Evolutionary conservation across 2,797 vertebrate genomes (phyloP), one percentile per base, ranked within the genome.

Genomic region (Telmatherina bonti): DNA sequence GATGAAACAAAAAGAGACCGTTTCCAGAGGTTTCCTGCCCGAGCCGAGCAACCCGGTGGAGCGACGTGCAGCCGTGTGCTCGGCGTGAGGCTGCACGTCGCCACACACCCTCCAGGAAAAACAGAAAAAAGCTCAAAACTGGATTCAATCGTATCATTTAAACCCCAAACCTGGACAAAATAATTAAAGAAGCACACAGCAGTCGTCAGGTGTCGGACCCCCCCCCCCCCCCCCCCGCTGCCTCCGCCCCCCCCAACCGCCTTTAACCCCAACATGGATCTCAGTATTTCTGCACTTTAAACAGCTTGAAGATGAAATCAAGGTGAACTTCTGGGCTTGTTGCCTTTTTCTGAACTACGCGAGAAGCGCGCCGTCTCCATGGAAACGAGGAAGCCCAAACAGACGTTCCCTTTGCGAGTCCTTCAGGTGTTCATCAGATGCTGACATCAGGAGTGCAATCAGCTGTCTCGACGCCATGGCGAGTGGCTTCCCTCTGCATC

Each of bases 71-170:
- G 68, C 43, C 1, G 58, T 53, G 45, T 49, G 69, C 57, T 41
- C 1, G 60, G 51, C 70, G 69, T 74, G 33, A 75, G 63, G 12
- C 66, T 72, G 52, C 6, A 13, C 78, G 59, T 62, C 82, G 68
- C 22, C 74, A 73, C 56, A 76, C 45, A 85, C 72, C 62, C 45
- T 67, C 85, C 95, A 95, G 94, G 93, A 36, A 90, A 91, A 93
- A 93, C 93, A 93, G 88, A 88, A 92, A 93, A 95, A 94, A 93
- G 89, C 95, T 95, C 92, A 96, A 96, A 97, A 96, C 91, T 83
- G 80, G 89, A 85, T 91, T 90, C 93, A 93, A 93, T 91, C 88
- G 88, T 83, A 92, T 94, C 92, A 94, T 89, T 91, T 93, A 89
- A 89, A 90, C 86, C 62, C 74, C 85, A 72, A 36, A 78, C 52